Evolutionary conservation across 2,797 vertebrate species (phyloP).

Genomic region (Ibycter americanus): DNA sequence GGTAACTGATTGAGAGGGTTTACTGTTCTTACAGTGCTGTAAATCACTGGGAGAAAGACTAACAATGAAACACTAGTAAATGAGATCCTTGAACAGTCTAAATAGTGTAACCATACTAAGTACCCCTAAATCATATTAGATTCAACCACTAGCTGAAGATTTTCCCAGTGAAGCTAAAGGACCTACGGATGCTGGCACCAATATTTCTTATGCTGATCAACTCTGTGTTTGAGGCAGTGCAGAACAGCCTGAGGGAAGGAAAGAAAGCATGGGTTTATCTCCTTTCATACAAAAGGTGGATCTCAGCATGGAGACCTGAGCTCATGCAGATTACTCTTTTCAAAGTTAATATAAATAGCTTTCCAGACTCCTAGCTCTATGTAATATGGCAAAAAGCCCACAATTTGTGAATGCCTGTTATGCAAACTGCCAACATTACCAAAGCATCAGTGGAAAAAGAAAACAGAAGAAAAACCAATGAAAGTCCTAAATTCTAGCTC

Average conservation of each 20-base stretch:
- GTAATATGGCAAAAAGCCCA: neutral
- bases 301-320: neutral
- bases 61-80: neutral
- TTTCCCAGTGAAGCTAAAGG: neutral
- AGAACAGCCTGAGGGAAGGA: neutral
- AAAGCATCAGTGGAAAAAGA: neutral
- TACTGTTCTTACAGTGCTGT: neutral
- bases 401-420: rapidly evolving
- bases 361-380: neutral
- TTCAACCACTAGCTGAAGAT: neutral
- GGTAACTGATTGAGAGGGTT: neutral
- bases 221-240: neutral
- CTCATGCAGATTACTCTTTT: neutral
- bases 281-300: neutral
- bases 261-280: neutral
- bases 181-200: neutral
- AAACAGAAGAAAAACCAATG: neutral
- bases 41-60: neutral
- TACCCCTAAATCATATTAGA: neutral
- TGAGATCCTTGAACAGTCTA: neutral
- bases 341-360: neutral
- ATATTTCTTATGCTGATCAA: neutral
- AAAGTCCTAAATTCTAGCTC: neutral
- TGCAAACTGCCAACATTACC: neutral
- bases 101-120: neutral